Base-by-base conservation (phyloP, 1,140 invertebrate genomes). In the Spodoptera frugiperda region DNA sequence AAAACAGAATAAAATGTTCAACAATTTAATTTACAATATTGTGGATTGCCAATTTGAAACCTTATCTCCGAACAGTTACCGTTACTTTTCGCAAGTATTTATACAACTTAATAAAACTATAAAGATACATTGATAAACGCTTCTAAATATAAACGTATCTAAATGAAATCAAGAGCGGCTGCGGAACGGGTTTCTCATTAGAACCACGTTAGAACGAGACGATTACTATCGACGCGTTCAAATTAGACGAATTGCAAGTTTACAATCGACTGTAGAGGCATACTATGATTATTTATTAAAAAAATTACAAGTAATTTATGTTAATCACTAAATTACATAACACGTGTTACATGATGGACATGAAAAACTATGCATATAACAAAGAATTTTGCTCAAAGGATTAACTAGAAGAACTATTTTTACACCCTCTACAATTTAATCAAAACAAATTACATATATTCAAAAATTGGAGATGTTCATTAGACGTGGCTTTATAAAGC, bases 141-240 rank as follows among this genome's bases (percentile, higher is more conserved):
- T 44, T 70, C 73, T 65, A 72, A 68, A 79, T 71, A 76, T 67
- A 63, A 53, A 70, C 61, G 33, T 65, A 74, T 80, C 70, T 74
- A 77, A 80, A 80, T 80, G 79, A 80, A 80, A 80, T 75, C 79
- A 77, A 80, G 71, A 77, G 71, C 63, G 39, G 51, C 19, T 71
- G 51, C 78, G 39, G 48, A 80, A 78, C 76, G 17, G 54, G 76
- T 78, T 76, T 73, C 57, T 70, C 78, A 77, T 76, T 76, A 76
- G 73, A 51, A 49, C 21, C 44, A 55, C 30, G 17, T 68, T 76
- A 74, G 12, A 79, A 48, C 51, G 19, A 72, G 48, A 55, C n/a
- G 39, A 74, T 49, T 4, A 33, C 48, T 54, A 54, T 70, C 67
- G 49, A 54, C 33, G 33, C 15, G 53, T 19, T 25, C 19, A 44